A percentile compares a stretch with the other conserved stretches of the same genome.
These are phyloP conservation scores for Tapirus indicus DNA, from an alignment of 2,797 vertebrate species.

Conservation along the genomic window DNA sequence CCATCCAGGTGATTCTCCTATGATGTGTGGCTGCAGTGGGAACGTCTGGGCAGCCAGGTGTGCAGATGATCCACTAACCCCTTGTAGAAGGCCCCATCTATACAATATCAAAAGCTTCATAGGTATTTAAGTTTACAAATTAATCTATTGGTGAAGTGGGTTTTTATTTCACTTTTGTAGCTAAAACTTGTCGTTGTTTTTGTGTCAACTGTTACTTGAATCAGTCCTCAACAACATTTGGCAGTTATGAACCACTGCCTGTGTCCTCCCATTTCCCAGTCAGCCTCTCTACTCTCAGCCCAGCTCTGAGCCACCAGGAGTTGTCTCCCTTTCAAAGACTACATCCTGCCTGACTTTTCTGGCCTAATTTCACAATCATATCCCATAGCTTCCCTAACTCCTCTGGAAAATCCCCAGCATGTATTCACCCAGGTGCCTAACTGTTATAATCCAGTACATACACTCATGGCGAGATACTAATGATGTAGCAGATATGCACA, in stretches of 20 bases:
- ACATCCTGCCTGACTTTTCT: neutral
- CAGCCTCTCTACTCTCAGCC: neutral
- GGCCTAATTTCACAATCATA: neutral
- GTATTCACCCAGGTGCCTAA: neutral
- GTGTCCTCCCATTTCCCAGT: accelerated
- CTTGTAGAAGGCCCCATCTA: accelerated
- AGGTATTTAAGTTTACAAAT: neutral
- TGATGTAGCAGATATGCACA: accelerated
- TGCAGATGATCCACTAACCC: accelerated
- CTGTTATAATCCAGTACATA: accelerated
- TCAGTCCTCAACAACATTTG: neutral
- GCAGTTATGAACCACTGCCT: no score
- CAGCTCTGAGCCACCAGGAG: neutral
- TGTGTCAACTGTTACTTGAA: neutral
- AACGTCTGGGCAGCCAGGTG: neutral
- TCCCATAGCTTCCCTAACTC: neutral
- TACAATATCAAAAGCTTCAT: accelerated
- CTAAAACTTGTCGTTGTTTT: neutral
- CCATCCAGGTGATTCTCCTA: accelerated
- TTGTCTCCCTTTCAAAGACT: neutral
- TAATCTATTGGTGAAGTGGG: neutral
- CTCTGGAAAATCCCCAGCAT: neutral
- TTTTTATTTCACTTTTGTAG: neutral
- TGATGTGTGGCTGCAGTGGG: neutral
- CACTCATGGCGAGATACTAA: accelerated